These are phyloP conservation scores for Mastigias papua DNA, from an alignment of 30 jellyfish, hydroid and myxozoan species.

Conservation along the genomic window DNA sequence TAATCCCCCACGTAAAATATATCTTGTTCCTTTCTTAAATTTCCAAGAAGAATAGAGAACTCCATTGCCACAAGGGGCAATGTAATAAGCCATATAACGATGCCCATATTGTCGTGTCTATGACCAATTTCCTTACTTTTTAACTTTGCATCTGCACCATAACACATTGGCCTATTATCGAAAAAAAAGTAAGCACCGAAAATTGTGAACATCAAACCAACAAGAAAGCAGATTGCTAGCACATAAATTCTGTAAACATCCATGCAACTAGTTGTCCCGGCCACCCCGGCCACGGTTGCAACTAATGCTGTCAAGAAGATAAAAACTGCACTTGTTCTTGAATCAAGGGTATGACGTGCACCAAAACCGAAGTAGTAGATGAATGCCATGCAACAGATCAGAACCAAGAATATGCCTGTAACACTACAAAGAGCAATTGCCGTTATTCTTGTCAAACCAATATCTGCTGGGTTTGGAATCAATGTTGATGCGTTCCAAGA, in stretches of 20 bases:
- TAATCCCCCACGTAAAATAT: constrained; percentile 8
- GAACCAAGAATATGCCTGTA: neutral
- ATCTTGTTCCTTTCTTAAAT: constrained; percentile 2
- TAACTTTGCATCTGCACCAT: neutral
- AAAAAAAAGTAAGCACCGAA: constrained; percentile 29
- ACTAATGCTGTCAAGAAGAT: constrained; percentile 10
- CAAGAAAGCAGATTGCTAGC: neutral
- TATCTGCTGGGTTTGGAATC: constrained; percentile 22
- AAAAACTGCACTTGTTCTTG: constrained; percentile 20
- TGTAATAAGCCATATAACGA: constrained; percentile 61
- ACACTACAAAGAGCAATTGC: constrained; percentile 26
- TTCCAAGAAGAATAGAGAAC: constrained; percentile 36
- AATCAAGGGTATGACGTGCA: neutral
- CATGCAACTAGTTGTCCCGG: constrained; percentile 33
- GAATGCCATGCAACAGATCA: neutral
- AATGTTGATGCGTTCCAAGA: neutral
- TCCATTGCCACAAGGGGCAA: constrained; percentile 53
- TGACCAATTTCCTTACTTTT: constrained; percentile 15
- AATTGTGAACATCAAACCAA: constrained; percentile 13
- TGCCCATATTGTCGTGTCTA: constrained; percentile 49
- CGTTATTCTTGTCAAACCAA: neutral
- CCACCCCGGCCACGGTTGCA: constrained; percentile 30
- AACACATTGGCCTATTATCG: neutral
- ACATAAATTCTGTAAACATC: constrained; percentile 9
- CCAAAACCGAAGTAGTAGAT: constrained; percentile 27